Percentiles rank a stretch among this genome's conserved stretches.
These are phyloP conservation scores for Rhinophrynus dorsalis DNA, from an alignment of 2,797 vertebrate genomes.

Conservation along the genomic window DNA sequence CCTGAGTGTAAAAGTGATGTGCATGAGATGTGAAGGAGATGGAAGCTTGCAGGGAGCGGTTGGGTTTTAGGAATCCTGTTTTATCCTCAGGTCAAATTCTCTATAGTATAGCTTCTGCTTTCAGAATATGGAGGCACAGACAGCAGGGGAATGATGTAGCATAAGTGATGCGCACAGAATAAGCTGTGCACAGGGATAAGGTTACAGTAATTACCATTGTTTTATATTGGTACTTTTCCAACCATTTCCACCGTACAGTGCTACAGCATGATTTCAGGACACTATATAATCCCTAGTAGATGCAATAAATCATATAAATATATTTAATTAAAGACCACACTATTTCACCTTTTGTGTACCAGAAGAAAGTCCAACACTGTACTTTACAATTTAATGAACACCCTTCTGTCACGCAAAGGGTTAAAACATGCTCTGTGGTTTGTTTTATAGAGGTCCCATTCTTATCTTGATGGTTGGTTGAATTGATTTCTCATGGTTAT, in stretches of 20 bases:
- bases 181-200: constrained; percentile 1
- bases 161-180: constrained; percentile 21
- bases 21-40: constrained; percentile 36
- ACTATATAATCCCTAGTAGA: no score
- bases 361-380: no score
- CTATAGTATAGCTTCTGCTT: constrained; percentile 24
- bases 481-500: no score
- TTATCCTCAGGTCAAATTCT: constrained; percentile 35
- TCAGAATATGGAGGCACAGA: constrained; percentile 27
- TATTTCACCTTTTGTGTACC: no score
- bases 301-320: no score
- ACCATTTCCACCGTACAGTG: background rate
- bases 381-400: no score
- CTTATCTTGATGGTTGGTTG: no score
- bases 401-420: no score
- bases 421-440: no score
- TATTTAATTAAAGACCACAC: no score
- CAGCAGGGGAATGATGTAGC: constrained; percentile 23
- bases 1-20: constrained; percentile 41
- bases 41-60: constrained; percentile 15
- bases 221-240: constrained; percentile 5
- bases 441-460: no score
- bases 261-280: no score
- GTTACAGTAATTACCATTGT: constrained; percentile 8
- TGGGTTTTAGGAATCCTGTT: constrained; percentile 18